Evolutionary conservation across 2,113 vertebrate species (phyloP).

Genomic region (Melanotaenia duboulayi): DNA sequence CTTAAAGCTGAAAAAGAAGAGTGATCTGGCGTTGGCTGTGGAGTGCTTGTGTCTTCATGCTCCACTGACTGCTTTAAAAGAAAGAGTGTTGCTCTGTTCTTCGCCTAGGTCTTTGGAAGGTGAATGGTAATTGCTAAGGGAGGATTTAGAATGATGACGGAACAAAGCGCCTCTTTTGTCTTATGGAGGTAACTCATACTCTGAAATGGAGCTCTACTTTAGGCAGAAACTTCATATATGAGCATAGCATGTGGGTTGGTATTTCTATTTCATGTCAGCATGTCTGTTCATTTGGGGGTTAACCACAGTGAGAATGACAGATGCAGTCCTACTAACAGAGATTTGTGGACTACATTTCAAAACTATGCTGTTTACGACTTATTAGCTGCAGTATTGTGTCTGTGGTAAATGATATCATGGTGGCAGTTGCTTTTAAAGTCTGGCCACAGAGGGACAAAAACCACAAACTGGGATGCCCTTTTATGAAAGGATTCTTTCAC

Average conservation of each 20-base stretch:
- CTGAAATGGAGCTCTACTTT: conserved; percentile 40
- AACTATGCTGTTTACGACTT: conserved; percentile 44
- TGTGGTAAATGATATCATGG: conserved; percentile 72
- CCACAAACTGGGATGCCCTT: conserved; percentile 44
- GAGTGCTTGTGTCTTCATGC: conserved; percentile 70
- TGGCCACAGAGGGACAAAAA: conserved; percentile 43
- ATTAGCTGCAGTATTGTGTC: conserved; percentile 45
- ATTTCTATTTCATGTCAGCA: conserved; percentile 1
- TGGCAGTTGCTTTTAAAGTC: conserved; percentile 56
- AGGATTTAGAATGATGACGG: conserved; percentile 72
- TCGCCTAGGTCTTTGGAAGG: conserved; percentile 76
- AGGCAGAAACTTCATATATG: conserved; percentile 47
- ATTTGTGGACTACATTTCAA: conserved; percentile 34
- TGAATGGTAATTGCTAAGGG: conserved; percentile 79
- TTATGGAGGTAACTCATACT: conserved; percentile 59
- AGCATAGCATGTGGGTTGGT: conserved; percentile 17
- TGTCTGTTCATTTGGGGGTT: conserved; percentile 38
- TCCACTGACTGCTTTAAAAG: conserved; percentile 70
- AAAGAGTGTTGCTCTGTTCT: conserved; percentile 70
- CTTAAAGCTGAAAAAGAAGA: conserved; percentile 35
- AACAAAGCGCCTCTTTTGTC: conserved; percentile 78
- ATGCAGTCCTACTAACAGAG: conserved; percentile 23
- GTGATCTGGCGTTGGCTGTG: conserved; percentile 30
- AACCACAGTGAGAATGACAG: conserved; percentile 38
- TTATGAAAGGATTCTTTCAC: conserved; percentile 57